Conservation (phyloP, 2,797 vertebrate genomes). For the Channallabes apus region DNA sequence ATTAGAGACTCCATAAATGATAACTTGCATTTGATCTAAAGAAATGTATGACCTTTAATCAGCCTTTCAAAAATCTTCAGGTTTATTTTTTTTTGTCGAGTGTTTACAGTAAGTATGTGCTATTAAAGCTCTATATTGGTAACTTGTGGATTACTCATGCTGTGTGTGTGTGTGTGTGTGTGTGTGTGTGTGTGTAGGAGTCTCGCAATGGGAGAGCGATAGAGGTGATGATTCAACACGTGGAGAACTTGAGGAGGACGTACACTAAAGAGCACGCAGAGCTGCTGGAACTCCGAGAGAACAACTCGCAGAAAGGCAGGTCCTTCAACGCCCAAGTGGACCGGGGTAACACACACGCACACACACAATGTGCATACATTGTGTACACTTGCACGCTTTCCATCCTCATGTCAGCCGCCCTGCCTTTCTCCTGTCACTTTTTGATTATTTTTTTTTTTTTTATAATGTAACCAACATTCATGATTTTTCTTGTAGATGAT, state of each 20-base stretch:
- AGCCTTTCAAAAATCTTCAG: background rate
- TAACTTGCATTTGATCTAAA: background rate
- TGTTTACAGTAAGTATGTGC: background rate
- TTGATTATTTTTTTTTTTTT: background rate
- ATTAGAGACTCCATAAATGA: background rate
- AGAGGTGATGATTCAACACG: constrained; percentile 97
- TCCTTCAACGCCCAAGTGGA: constrained; percentile 78
- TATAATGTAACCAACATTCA: background rate
- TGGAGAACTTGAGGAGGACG: constrained; percentile 94
- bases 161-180: background rate
- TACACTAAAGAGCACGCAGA: constrained; percentile 92
- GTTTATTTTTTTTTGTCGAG: background rate
- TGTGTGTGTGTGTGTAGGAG: constrained; percentile 40
- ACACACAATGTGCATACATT: background rate
- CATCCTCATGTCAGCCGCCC: no score
- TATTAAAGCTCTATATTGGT: background rate
- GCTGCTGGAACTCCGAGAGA: constrained; percentile 87
- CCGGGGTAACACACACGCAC: constrained; percentile 69
- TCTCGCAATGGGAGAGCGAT: constrained; percentile 90
- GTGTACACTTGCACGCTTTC: background rate
- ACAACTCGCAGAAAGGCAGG: constrained; percentile 83
- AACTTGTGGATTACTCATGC: background rate
- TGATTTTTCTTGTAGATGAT: constrained; percentile 66
- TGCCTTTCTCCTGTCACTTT: background rate
- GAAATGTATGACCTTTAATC: background rate